Conservation (phyloP, 2,797 vertebrate genomes). For the Etheostoma nigrum region DNA sequence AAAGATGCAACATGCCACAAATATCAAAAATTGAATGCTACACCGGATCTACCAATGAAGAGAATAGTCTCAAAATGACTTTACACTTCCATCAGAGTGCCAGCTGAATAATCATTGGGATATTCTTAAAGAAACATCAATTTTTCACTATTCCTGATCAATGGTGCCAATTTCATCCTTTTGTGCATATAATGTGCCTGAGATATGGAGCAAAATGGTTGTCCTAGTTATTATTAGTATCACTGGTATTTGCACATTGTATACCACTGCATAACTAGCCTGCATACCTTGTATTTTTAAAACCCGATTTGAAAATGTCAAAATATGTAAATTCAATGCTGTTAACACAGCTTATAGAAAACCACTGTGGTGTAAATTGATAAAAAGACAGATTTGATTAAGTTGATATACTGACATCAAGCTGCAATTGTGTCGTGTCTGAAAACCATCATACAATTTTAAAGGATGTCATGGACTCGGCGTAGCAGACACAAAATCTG, state of each 20-base stretch:
- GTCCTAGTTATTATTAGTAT: neutral
- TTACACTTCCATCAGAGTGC: neutral
- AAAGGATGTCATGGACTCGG: slow-evolving; percentile 19
- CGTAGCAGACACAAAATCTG: slow-evolving; percentile 45
- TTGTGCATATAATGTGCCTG: neutral
- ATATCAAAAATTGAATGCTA: neutral
- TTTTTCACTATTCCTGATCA: neutral
- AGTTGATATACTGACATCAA: slow-evolving; percentile 2
- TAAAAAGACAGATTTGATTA: slow-evolving; percentile 28
- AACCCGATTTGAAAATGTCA: neutral
- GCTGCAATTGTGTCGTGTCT: slow-evolving; percentile 1
- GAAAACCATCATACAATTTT: slow-evolving; percentile 28
- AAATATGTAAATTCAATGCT: slow-evolving; percentile 4
- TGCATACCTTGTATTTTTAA: neutral
- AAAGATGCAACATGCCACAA: neutral
- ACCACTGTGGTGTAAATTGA: slow-evolving; percentile 7
- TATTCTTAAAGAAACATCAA: neutral
- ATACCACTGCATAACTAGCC: neutral
- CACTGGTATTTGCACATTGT: neutral
- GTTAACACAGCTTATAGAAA: slow-evolving; percentile 1
- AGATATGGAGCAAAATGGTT: neutral
- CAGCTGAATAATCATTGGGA: neutral
- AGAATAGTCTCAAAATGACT: neutral
- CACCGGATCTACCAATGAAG: neutral
- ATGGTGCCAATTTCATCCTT: neutral